Base-by-base conservation (phyloP, 92 coral and sea anemone genomes). In the Metridium senile region DNA sequence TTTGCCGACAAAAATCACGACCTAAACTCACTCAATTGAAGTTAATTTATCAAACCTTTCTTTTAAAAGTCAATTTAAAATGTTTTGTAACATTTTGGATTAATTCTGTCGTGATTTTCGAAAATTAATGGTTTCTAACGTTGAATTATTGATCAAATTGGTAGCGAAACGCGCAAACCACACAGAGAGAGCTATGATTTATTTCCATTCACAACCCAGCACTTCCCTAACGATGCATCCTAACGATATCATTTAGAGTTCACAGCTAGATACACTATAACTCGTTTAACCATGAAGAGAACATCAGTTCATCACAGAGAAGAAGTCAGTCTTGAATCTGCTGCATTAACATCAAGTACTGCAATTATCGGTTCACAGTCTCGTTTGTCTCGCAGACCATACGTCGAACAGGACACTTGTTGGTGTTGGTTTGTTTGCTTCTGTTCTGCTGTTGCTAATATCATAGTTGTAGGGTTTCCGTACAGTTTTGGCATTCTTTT, bases 401-500 rank as follows among this genome's bases (percentile, higher is more conserved):
- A 67, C 16, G 18, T 32, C 71, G 43, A 68, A n/a, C 82, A 63
- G 11, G 88, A 84, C 76, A 51, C 78, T 28, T 70, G 74, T 22
- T 71, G 78, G 78, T 84, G 84, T 0, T 84, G 83, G 74, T 23
- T 72, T 11, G 80, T 84, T 11, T 84, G 88, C 49, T 43, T 84
- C 2, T 58, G 84, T 66, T 83, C 80, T 26, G 11, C 82, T 19
- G 6, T 84, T 1, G 43, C 84, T 54, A 84, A 84, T 67, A 68
- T 66, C 43, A 30, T 84, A 27, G 84, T 84, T 7, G 61, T 78
- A 28, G 88, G 88, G 27, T 49, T 77, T 62, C 78, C 75, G 20
- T 84, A 62, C 80, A 78, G 88, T 74, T 84, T 45, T 58, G 88
- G 88, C 0, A 70, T 84, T 20, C 64, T 84, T 9, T 84, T 84